Conservation (phyloP, 2,888 invertebrate genomes). For the Zootermopsis nevadensis region DNA sequence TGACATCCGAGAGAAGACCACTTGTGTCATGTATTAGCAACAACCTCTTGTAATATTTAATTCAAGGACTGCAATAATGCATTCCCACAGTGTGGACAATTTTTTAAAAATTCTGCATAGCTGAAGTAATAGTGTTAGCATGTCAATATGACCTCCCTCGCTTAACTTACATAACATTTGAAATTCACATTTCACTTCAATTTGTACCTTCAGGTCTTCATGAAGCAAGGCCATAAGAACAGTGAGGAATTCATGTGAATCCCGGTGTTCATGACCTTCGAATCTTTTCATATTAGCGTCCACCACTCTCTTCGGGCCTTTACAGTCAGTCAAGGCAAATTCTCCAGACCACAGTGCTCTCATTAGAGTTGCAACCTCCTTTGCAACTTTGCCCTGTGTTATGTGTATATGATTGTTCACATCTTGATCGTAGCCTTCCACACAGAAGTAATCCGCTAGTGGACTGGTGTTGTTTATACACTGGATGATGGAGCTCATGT, state of each 20-base stretch:
- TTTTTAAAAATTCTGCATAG: no score
- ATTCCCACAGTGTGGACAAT: no score
- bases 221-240: conserved; percentile 90
- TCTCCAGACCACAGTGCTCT: conserved; percentile 85
- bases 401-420: conserved; percentile 61
- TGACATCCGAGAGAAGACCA: no score
- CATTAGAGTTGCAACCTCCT: conserved; percentile 85
- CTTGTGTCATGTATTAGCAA: no score
- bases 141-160: no score
- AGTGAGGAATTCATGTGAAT: conserved; percentile 90
- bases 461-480: conserved; percentile 87
- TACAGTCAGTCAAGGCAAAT: conserved; percentile 81
- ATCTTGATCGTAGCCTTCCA: conserved; percentile 74
- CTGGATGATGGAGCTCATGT: conserved; percentile 96
- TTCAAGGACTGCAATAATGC: no score
- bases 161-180: background rate
- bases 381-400: conserved; percentile 80
- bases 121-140: no score
- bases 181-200: background rate
- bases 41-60: no score
- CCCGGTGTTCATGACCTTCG: conserved; percentile 84
- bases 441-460: conserved; percentile 81
- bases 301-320: conserved; percentile 80
- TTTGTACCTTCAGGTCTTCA: conserved; percentile 75
- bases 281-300: conserved; percentile 81